Base-by-base conservation (phyloP, 2,113 vertebrate species). In the Cyrtonyx montezumae region DNA sequence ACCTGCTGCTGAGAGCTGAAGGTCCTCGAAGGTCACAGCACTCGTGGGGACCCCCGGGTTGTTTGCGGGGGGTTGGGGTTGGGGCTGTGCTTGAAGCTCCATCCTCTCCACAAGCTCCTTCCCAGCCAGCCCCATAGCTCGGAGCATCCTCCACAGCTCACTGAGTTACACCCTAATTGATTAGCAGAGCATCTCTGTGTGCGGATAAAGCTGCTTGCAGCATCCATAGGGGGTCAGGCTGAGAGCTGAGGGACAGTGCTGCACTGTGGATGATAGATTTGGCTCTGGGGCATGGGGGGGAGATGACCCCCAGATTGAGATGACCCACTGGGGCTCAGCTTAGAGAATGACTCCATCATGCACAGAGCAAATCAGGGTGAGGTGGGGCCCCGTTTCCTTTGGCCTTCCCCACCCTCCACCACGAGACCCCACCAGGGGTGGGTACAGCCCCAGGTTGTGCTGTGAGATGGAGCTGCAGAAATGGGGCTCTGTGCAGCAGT, bases 361-460 rank as follows among this genome's bases (percentile, higher is more conserved):
- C 19, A 26, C 2, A 26, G 53, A 59, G 9, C 18, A 42, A 82
- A 42, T 0, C 18, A 53, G 65, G n/a, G 23, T 13, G 36, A 37
- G 28, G 32, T 10, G 5, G 28, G 37, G 14, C 14, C 68, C 71
- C 16, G 6, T 8, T 62, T 67, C 32, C 9, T 59, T 2, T 3
- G 26, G 26, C 26, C 28, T 53, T 30, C 26, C 15, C 51, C 26
- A 53, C 26, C 51, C 63, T 34, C 6, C 3, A 9, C 2, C 76
- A n/a, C n/a, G 42, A 36, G 30, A 78, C 6, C 6, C 2, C 30
- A 36, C 4, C 1, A 4, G 13, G 0, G 34, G 0, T 32, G 37
- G 70, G 43, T 16, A 26, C 43, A 58, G 68, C 26, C 53, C n/a
- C 1, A 1, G 23, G 7, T 26, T 23, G 26, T 2, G 4, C 13